phyloP scores from a whole-genome alignment of 2,113 vertebrate genomes.

The Actinemys pallida region DNA sequence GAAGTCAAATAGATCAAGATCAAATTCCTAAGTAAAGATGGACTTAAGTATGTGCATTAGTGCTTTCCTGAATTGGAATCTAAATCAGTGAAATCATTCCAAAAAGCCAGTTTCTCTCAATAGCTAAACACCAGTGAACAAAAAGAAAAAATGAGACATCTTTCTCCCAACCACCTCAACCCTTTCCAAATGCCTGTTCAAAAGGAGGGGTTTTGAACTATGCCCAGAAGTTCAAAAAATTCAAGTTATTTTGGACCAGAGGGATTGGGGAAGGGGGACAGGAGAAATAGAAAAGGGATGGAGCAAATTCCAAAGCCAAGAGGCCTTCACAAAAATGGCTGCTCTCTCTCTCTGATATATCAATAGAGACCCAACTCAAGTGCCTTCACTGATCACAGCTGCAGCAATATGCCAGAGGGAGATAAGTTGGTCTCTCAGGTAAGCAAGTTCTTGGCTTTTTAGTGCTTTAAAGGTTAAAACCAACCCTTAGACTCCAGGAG shows the following conservation, averaged over 20 bases:
- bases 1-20: background rate
- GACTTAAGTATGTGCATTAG: background rate
- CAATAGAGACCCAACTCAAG: background rate
- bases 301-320: background rate
- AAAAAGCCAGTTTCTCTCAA: background rate
- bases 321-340: background rate
- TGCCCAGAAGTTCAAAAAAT: background rate
- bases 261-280: background rate
- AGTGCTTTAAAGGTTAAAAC: background rate
- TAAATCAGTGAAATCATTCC: background rate
- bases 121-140: background rate
- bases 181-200: background rate
- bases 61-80: background rate
- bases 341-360: background rate
- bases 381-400: background rate
- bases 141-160: fast-evolving
- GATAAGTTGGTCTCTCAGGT: background rate
- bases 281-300: background rate
- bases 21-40: background rate
- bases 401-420: background rate
- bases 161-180: background rate
- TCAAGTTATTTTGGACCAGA: background rate
- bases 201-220: background rate
- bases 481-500: background rate
- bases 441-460: background rate